Percentiles rank a stretch among this genome's conserved stretches.
Conservation (phyloP, 2,888 invertebrate species). For the Thereva nobilitata region DNA sequence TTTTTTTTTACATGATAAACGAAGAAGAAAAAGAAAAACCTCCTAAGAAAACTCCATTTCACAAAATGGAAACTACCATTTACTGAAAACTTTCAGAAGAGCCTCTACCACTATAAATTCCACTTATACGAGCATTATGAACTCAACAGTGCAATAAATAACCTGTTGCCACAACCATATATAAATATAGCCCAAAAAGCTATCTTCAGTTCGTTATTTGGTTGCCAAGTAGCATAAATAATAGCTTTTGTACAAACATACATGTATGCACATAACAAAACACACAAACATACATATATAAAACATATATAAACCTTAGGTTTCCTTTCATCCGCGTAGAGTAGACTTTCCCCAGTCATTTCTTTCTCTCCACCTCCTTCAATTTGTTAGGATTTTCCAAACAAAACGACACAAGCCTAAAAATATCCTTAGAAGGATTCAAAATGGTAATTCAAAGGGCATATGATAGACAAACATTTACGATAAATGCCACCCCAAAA, state of each 20-base stretch:
- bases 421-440: conserved; percentile 17
- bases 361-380: background rate
- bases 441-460: conserved; percentile 21
- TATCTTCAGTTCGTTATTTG: conserved; percentile 2
- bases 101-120: conserved; percentile 5
- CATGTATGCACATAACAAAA: too few relatives aligned
- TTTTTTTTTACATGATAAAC: too few relatives aligned
- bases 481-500: conserved; percentile 3
- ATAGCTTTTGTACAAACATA: conserved; percentile 2
- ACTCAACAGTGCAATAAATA: conserved; percentile 28
- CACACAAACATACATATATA: too few relatives aligned
- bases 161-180: conserved; percentile 15
- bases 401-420: conserved; percentile 6
- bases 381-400: conserved; percentile 26
- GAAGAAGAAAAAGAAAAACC: too few relatives aligned
- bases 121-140: conserved; percentile 10
- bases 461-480: conserved; percentile 26
- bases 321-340: too few relatives aligned
- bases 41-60: too few relatives aligned
- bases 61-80: too few relatives aligned
- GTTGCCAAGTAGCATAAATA: conserved; percentile 22
- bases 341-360: too few relatives aligned
- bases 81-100: background rate
- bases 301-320: too few relatives aligned
- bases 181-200: background rate